These are phyloP conservation scores for Calliopum simillimum DNA, from an alignment of 2,888 invertebrate species.

Conservation along the genomic window DNA sequence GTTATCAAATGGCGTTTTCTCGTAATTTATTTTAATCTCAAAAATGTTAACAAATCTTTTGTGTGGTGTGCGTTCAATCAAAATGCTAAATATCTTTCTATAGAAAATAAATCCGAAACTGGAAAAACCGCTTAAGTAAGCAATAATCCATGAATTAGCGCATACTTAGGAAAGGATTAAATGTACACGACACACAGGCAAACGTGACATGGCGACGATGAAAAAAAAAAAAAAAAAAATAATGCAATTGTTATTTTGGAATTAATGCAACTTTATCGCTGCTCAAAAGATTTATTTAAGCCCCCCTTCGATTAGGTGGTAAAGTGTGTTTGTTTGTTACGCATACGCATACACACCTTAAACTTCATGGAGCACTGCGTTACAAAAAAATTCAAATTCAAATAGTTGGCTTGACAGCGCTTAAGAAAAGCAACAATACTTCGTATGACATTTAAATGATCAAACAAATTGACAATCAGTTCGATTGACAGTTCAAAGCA, in stretches of 20 bases:
- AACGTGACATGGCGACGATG: neutral
- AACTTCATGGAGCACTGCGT: neutral
- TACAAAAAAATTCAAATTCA: no score
- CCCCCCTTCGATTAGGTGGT: no score
- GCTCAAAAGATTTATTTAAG: no score
- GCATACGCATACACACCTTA: constrained; percentile 5
- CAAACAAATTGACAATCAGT: constrained; percentile 49
- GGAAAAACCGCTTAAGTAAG: neutral
- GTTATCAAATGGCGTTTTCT: no score
- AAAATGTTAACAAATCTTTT: no score
- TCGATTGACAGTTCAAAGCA: constrained; percentile 31
- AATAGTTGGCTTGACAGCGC: no score
- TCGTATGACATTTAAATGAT: constrained; percentile 45
- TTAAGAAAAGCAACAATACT: no score
- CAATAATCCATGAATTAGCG: neutral
- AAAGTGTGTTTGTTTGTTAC: neutral
- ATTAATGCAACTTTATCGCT: no score
- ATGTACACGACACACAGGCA: neutral
- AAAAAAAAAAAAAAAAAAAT: neutral
- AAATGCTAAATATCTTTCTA: neutral
- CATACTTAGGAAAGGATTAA: constrained; percentile 2
- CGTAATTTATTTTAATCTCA: no score
- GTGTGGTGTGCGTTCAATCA: no score
- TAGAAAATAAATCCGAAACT: neutral
- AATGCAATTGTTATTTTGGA: no score